Percentiles rank a stretch among this genome's conserved stretches.
Evolutionary conservation across 2,888 invertebrate species (phyloP).

Genomic region (Polyommatus icarus): DNA sequence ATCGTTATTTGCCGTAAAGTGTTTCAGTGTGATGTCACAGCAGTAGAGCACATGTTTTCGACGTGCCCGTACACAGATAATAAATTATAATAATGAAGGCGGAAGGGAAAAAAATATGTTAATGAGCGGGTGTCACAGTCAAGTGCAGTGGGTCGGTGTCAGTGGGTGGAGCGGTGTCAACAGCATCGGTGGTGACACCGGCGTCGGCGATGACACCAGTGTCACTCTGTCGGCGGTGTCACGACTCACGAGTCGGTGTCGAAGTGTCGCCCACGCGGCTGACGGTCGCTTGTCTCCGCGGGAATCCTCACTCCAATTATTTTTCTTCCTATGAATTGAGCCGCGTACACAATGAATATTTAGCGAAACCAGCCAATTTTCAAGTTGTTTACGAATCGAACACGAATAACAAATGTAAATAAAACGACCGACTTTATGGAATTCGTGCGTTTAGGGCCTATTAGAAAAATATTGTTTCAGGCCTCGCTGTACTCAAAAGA

Average conservation of each 20-base stretch:
- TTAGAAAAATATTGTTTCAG: background rate
- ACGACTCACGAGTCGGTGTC: background rate
- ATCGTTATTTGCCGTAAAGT: background rate
- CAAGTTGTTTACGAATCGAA: background rate
- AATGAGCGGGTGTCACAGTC: background rate
- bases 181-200: background rate
- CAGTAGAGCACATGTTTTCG: background rate
- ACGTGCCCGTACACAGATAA: background rate
- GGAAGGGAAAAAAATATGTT: slow-evolving; percentile 21
- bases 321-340: background rate
- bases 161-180: background rate
- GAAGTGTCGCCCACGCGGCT: background rate
- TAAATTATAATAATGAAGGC: background rate
- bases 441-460: background rate
- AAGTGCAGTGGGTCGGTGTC: slow-evolving; percentile 17
- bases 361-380: background rate
- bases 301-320: background rate
- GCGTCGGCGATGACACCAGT: background rate
- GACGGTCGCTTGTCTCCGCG: background rate
- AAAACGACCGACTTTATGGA: background rate
- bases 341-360: background rate
- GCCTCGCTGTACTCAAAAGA: background rate
- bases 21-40: background rate
- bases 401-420: background rate
- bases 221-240: background rate